Evolutionary conservation across 1,140 invertebrate species (phyloP).

Genomic region (Metaphire vulgaris): DNA sequence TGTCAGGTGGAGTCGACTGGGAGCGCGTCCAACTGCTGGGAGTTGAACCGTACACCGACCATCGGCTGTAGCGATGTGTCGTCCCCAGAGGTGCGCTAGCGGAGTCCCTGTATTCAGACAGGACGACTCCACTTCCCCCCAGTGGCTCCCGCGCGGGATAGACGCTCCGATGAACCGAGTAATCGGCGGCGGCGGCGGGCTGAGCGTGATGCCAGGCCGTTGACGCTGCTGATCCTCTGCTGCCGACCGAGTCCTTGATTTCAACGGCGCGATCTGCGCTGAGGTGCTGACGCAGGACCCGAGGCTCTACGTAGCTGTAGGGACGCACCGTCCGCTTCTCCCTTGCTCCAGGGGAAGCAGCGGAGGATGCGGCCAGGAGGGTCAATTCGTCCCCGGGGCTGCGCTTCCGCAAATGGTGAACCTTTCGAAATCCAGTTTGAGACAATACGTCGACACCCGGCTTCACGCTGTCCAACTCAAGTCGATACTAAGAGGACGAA

Average conservation of each 20-base stretch:
- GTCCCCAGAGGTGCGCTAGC: too few relatives aligned
- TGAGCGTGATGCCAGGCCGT: not conserved
- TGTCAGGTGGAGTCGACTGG: not conserved
- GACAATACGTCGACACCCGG: not conserved
- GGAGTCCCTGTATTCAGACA: not conserved
- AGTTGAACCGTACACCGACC: not conserved
- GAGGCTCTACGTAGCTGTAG: not conserved
- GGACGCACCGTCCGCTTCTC: not conserved
- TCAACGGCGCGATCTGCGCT: not conserved
- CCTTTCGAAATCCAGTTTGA: not conserved
- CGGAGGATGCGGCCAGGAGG: not conserved
- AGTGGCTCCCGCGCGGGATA: not conserved
- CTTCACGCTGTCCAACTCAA: not conserved
- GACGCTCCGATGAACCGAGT: not conserved
- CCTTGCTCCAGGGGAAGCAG: too few relatives aligned
- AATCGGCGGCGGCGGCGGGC: too few relatives aligned
- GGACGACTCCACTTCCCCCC: not conserved
- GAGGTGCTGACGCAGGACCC: not conserved
- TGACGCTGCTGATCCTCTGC: not conserved
- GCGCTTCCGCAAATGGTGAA: not conserved
- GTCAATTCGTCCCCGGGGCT: not conserved
- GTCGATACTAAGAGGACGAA: too few relatives aligned
- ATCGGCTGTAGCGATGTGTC: not conserved
- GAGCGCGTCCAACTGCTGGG: not conserved
- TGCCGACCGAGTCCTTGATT: not conserved